These are phyloP conservation scores for Mactromeris polynyma DNA, from an alignment of 2,888 invertebrate genomes.

Conservation along the genomic window DNA sequence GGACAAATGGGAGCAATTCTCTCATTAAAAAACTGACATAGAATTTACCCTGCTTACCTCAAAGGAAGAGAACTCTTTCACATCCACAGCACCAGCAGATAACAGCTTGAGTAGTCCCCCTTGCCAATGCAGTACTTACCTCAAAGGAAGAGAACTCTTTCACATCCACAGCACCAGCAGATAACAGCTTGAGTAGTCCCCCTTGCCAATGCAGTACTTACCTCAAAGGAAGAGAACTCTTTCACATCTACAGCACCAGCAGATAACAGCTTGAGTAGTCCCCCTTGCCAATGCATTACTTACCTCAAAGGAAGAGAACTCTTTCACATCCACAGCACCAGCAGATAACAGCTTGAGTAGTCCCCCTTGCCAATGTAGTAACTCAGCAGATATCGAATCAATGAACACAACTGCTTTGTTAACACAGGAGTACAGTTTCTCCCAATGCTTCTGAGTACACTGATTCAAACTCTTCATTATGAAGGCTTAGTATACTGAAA, in stretches of 20 bases:
- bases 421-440: constrained; percentile 89
- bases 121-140: constrained; percentile 91
- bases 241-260: too few species aligned
- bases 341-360: constrained; percentile 88
- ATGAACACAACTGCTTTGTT: constrained; percentile 90
- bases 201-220: constrained; percentile 92
- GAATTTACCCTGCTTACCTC: constrained; percentile 88
- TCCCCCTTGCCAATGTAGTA: constrained; percentile 92
- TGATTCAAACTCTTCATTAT: constrained; percentile 43
- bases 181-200: constrained; percentile 89
- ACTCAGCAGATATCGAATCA: constrained; percentile 90
- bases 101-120: constrained; percentile 89
- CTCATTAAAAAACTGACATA: too few species aligned
- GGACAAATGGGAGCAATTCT: too few species aligned
- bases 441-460: constrained; percentile 87
- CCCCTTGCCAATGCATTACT: neutral
- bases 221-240: too few species aligned
- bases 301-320: constrained; percentile 91
- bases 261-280: too few species aligned
- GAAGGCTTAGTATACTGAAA: neutral
- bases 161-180: constrained; percentile 90
- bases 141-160: constrained; percentile 91
- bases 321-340: constrained; percentile 90
- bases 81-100: constrained; percentile 90
- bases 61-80: constrained; percentile 90